Evolutionary conservation across 1,140 invertebrate species (phyloP).

Genomic region (Anoplolepis gracilipes): DNA sequence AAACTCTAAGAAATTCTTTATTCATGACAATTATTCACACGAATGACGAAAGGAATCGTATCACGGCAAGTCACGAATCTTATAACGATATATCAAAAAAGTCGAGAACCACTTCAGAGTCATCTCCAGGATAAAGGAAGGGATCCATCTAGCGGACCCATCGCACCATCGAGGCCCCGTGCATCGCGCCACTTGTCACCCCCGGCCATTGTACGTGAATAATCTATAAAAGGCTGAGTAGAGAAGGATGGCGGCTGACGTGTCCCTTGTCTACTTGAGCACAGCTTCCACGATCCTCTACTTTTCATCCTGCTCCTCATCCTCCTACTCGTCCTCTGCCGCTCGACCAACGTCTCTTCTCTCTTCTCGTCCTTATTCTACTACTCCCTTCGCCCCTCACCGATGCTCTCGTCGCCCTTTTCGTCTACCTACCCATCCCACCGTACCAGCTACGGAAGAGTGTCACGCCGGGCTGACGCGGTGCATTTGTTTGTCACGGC

Average conservation of each 20-base stretch:
- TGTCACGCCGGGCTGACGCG: slow-evolving; percentile 80
- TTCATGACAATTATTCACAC: slow-evolving; percentile 33
- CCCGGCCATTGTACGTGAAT: slow-evolving; percentile 83
- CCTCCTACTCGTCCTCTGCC: slow-evolving; percentile 53
- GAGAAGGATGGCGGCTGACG: slow-evolving; percentile 81
- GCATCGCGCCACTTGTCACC: slow-evolving; percentile 77
- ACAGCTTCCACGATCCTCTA: slow-evolving; percentile 83
- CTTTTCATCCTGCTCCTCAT: slow-evolving; percentile 79
- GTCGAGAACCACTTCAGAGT: slow-evolving; percentile 55
- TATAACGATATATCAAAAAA: slow-evolving; percentile 47
- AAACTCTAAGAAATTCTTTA: slow-evolving; percentile 11
- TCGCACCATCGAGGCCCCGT: slow-evolving; percentile 28
- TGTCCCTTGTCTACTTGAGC: slow-evolving; percentile 86
- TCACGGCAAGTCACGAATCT: slow-evolving; percentile 26
- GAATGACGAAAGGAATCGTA: slow-evolving; percentile 33
- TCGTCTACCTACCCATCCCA: slow-evolving; percentile 49
- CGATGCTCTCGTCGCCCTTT: slow-evolving; percentile 60
- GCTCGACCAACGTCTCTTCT: slow-evolving; percentile 51
- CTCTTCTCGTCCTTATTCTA: slow-evolving; percentile 67
- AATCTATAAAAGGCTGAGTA: slow-evolving; percentile 85
- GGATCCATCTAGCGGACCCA: slow-evolving; percentile 49
- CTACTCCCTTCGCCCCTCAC: slow-evolving; percentile 51
- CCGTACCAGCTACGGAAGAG: slow-evolving; percentile 77
- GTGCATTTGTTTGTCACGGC: slow-evolving; percentile 83
- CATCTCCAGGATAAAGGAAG: slow-evolving; percentile 54